Evolutionary conservation across 2,113 vertebrate species (phyloP), one percentile per base, ranked within the genome.

Genomic region (Orthonyx spaldingii): DNA sequence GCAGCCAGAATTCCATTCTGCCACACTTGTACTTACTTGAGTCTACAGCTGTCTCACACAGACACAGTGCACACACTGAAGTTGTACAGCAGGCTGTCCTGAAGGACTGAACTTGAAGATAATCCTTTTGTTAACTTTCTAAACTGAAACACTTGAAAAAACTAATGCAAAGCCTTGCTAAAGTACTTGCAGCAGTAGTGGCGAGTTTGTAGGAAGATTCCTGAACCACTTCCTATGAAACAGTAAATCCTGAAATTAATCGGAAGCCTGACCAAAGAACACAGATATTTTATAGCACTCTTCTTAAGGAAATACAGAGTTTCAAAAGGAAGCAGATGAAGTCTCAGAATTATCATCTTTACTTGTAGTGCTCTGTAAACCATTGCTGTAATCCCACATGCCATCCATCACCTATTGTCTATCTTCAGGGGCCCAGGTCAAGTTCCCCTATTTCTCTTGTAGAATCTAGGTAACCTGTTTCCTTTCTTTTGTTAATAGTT

Each of bases 11-110:
- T 65, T 60, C 37, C 15, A 23, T 55, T 49, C 53, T 68, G 70
- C 19, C 56, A 79, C 57, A 55, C 16, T 13, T 61, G 27, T 16
- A 35, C 44, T 70, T 35, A 13, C 1, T n/a, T 6, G 15, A 41
- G 15, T 8, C n/a, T 50, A 37, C 47, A 74, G 28, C 57, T 44
- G 15, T 10, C 63, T 65, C 32, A 11, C 4, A 30, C 12, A 53
- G 18, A 50, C 28, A 11, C 0, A 61, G 42, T 1, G 1, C 10
- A 14, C 30, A 22, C 37, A 9, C 16, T 39, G 1, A n/a, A 35
- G 44, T 6, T 42, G 37, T 32, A n/a, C 7, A 13, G 53, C 41
- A 79, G n/a, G n/a, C 22, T 77, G 28, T 22, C 28, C 83, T 44
- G 30, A 87, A 32, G 20, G 39, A 13, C 32, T 49, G 27, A 85